These are phyloP conservation scores for Epinephelus moara DNA, from an alignment of 2,113 vertebrate species.

Conservation along the genomic window DNA sequence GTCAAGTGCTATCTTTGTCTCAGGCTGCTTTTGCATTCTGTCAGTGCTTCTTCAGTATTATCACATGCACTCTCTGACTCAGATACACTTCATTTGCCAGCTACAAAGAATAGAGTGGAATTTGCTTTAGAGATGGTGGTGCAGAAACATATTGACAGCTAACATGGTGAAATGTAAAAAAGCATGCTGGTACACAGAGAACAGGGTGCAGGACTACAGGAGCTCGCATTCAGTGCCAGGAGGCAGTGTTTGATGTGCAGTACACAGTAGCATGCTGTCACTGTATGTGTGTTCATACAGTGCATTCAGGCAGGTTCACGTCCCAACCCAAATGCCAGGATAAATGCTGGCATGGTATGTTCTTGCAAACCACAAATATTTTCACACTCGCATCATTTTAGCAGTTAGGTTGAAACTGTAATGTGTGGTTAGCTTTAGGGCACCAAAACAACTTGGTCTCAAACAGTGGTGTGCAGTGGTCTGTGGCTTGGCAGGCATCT, in stretches of 20 bases:
- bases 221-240: neutral
- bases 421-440: too few relatives aligned
- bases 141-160: neutral
- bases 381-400: too few relatives aligned
- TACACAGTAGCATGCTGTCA: neutral
- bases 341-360: too few relatives aligned
- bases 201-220: neutral
- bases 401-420: too few relatives aligned
- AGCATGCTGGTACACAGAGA: neutral
- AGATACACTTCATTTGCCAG: neutral
- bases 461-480: too few relatives aligned
- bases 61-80: neutral
- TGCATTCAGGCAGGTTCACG: too few relatives aligned
- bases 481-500: too few relatives aligned
- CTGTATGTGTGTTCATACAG: too few relatives aligned
- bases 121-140: neutral
- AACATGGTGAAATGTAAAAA: neutral
- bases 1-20: constrained; percentile 29
- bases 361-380: too few relatives aligned
- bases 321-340: too few relatives aligned
- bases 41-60: neutral
- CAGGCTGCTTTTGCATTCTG: neutral
- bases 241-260: neutral
- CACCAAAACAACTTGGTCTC: too few relatives aligned
- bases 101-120: too few relatives aligned